These are phyloP conservation scores for Lordiphosa collinella DNA, from an alignment of 1,140 invertebrate genomes.

Conservation along the genomic window DNA sequence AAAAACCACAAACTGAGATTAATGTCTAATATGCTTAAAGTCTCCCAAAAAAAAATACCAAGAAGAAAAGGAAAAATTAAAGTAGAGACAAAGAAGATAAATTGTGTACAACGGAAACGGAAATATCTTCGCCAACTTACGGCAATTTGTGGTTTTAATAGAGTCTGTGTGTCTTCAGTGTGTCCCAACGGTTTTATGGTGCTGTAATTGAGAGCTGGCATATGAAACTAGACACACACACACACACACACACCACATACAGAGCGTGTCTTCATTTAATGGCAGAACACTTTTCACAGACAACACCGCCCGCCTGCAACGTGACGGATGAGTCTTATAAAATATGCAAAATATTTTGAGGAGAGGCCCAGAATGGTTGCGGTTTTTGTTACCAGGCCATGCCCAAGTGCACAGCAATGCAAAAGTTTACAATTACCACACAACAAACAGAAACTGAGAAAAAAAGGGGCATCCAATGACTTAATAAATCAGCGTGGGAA, in stretches of 20 bases:
- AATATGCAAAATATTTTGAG: slow-evolving; percentile 29
- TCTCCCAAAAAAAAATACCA: slow-evolving; percentile 19
- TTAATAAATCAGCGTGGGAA: slow-evolving; percentile 65
- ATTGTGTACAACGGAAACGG: slow-evolving; percentile 61
- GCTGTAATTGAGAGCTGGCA: slow-evolving; percentile 47
- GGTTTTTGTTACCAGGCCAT: slow-evolving; percentile 18
- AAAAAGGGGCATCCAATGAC: slow-evolving; percentile 20
- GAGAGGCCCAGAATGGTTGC: slow-evolving; percentile 18
- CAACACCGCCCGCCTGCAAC: slow-evolving; percentile 24
- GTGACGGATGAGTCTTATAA: slow-evolving; percentile 43
- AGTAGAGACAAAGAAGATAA: slow-evolving; percentile 30
- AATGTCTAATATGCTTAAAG: no score
- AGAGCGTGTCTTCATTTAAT: slow-evolving; percentile 22
- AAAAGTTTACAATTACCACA: slow-evolving; percentile 40
- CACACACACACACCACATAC: neutral
- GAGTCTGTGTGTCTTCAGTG: slow-evolving; percentile 10
- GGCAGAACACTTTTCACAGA: slow-evolving; percentile 33
- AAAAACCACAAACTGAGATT: slow-evolving; percentile 1
- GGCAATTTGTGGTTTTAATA: slow-evolving; percentile 71
- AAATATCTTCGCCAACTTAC: slow-evolving; percentile 66
- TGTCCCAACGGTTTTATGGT: slow-evolving; percentile 37
- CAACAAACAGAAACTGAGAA: slow-evolving; percentile 1
- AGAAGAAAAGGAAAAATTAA: slow-evolving; percentile 4
- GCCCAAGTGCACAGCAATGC: slow-evolving; percentile 19
- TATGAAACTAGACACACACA: slow-evolving; percentile 40